phyloP scores from a whole-genome alignment of 2,797 vertebrate genomes.

The Gadopsis marmoratus region DNA sequence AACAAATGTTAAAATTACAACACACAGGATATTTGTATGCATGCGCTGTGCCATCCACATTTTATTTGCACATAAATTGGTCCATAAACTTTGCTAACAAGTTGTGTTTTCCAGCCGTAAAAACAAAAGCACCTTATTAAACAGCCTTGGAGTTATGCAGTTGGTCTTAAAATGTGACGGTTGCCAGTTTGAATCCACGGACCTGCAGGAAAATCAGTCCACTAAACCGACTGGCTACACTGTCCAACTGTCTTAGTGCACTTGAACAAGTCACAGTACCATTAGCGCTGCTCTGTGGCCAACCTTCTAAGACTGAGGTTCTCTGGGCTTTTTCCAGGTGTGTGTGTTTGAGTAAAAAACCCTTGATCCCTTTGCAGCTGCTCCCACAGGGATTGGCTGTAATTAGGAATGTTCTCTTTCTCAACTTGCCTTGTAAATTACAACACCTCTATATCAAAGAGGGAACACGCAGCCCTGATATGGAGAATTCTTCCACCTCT shows the following conservation, averaged over 20 bases:
- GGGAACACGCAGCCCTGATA: conserved; percentile 21
- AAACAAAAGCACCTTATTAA: conserved; percentile 60
- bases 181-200: conserved; percentile 59
- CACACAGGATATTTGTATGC: conserved; percentile 55
- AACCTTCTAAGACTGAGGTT: conserved; percentile 36
- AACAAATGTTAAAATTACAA: conserved; percentile 59
- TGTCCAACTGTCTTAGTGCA: conserved; percentile 62
- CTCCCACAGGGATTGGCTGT: conserved; percentile 58
- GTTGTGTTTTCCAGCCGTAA: conserved; percentile 66
- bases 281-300: conserved; percentile 57
- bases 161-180: conserved; percentile 24
- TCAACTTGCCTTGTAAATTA: conserved; percentile 64
- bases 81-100: conserved; percentile 69
- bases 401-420: conserved; percentile 68
- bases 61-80: conserved; percentile 74
- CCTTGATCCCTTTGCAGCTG: conserved; percentile 61
- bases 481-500: conserved; percentile 35
- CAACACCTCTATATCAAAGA: conserved; percentile 68
- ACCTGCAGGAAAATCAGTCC: conserved; percentile 51
- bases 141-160: conserved; percentile 34
- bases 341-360: conserved; percentile 54
- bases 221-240: conserved; percentile 15
- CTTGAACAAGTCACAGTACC: conserved; percentile 63
- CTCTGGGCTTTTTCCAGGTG: conserved; percentile 51
- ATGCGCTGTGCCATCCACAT: conserved; percentile 28